These are phyloP conservation scores for Catalaphyllia jardinei DNA, from an alignment of 64 coral and sea anemone genomes.

Conservation along the genomic window DNA sequence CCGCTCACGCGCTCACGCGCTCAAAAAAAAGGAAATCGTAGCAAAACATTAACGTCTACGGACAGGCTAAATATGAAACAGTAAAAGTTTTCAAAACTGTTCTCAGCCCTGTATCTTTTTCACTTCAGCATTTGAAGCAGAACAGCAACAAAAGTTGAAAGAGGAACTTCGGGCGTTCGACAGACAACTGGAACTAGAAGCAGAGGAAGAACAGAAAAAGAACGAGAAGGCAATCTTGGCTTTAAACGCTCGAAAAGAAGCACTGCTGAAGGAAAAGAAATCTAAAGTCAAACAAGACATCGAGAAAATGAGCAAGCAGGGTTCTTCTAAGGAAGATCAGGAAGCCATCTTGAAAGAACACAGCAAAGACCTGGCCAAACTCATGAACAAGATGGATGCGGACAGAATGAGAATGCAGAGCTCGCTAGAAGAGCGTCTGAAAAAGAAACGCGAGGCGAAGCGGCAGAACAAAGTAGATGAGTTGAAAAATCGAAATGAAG, in stretches of 20 bases:
- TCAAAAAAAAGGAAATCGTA: too few relatives aligned
- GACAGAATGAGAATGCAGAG: slow-evolving; percentile 99
- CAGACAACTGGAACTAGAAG: slow-evolving; percentile 69
- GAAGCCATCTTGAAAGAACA: slow-evolving; percentile 97
- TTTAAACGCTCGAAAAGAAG: slow-evolving; percentile 94
- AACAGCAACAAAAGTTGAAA: slow-evolving; percentile 62
- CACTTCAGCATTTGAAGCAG: slow-evolving; percentile 85
- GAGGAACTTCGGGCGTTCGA: slow-evolving; percentile 75
- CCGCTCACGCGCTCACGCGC: too few relatives aligned
- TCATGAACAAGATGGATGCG: slow-evolving; percentile 99
- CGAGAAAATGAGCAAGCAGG: slow-evolving; percentile 87
- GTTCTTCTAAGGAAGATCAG: slow-evolving; percentile 84
- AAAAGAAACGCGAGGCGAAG: slow-evolving; percentile 90
- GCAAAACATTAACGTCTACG: too few relatives aligned
- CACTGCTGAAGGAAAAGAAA: slow-evolving; percentile 94
- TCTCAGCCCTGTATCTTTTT: background rate
- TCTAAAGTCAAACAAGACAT: slow-evolving; percentile 96
- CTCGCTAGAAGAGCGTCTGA: slow-evolving; percentile 90
- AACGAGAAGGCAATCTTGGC: slow-evolving; percentile 94
- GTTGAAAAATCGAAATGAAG: slow-evolving; percentile 65
- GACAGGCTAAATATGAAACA: too few relatives aligned
- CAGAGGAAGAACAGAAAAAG: slow-evolving; percentile 90
- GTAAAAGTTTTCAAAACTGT: background rate
- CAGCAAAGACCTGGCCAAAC: slow-evolving; percentile 91
- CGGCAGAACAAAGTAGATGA: slow-evolving; percentile 79